Base-by-base conservation (phyloP, 2,797 vertebrate species). In the Anguilla megastoma region DNA sequence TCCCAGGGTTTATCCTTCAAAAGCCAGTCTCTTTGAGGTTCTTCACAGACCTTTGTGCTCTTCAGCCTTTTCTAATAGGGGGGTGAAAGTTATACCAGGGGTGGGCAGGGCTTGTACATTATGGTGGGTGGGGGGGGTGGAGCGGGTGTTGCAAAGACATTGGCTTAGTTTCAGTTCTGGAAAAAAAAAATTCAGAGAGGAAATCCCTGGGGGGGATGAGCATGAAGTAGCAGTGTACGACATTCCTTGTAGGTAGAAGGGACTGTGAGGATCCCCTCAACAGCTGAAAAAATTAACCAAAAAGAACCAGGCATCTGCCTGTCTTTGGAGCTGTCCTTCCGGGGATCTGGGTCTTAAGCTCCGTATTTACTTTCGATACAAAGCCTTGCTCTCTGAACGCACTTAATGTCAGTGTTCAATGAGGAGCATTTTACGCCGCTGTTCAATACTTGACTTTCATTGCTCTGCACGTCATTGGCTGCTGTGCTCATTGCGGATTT, bases 1-100 rank as follows among this genome's bases (percentile, higher is more conserved):
- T 96, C 95, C 95, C 93, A 86, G 86, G 94, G 94, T 96, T 96
- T 96, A 96, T 95, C 95, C 95, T 95, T 96, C 94, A 96, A 96
- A 96, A 95, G 95, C 93, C 94, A 94, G 91, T 93, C 92, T 91
- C 90, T 92, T 92, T 91, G 89, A 90, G 91, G 88, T 90, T 91
- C 74, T 90, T 88, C 90, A 87, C 87, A 88, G 82, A 91, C 90
- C 85, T 90, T 88, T 90, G 50, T 66, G 41, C 66, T 90, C 76
- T 33, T 86, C 66, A 84, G 87, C 74, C 86, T 71, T 63, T 18
- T 88, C 41, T 91, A 89, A 91, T 90, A 83, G 89, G 79, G 84
- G 85, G 87, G 87, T 87, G 88, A 90, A 89, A 90, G 90, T 90
- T 88, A 69, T 69, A 82, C 85, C 33, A 12, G 82, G 71, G 74